Evolutionary conservation across 2,888 invertebrate species (phyloP).

Genomic region (Scaptomyza flava): DNA sequence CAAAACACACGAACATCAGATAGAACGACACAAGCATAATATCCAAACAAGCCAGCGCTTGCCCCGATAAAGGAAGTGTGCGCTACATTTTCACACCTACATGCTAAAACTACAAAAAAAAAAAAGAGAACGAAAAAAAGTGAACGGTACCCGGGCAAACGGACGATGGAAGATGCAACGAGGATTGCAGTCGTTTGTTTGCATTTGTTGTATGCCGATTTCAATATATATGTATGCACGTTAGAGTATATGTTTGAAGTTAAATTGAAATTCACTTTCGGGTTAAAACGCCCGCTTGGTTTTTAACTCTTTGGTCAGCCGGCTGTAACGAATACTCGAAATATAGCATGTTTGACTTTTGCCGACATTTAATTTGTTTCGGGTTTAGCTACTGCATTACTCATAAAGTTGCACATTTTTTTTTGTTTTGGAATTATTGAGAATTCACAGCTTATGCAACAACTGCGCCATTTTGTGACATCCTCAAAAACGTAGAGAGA

Average conservation of each 20-base stretch:
- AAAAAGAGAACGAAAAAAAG: constrained; percentile 35
- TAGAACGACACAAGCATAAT: background rate
- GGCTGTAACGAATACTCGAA: constrained; percentile 55
- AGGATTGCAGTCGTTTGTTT: constrained; percentile 44
- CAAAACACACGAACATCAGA: constrained; percentile 6
- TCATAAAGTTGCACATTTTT: constrained; percentile 40
- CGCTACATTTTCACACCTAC: constrained; percentile 81
- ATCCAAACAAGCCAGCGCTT: constrained; percentile 49
- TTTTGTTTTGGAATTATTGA: constrained; percentile 41
- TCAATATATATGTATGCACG: constrained; percentile 3
- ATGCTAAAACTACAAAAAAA: constrained; percentile 66
- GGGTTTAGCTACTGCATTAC: constrained; percentile 73
- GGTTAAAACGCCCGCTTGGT: constrained; percentile 15
- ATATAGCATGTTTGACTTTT: constrained; percentile 59
- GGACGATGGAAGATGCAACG: constrained; percentile 28
- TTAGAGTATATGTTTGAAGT: constrained; percentile 8
- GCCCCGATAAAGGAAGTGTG: constrained; percentile 76
- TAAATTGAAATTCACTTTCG: constrained; percentile 36
- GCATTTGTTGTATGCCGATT: constrained; percentile 53
- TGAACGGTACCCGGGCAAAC: constrained; percentile 41
- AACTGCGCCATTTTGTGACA: constrained; percentile 67
- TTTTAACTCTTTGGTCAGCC: constrained; percentile 57
- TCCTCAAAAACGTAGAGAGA: constrained; percentile 59
- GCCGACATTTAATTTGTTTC: constrained; percentile 62
- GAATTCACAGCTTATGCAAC: constrained; percentile 70